phyloP scores from a whole-genome alignment of 2,797 vertebrate genomes.

The Philypnodon macrostomus region DNA sequence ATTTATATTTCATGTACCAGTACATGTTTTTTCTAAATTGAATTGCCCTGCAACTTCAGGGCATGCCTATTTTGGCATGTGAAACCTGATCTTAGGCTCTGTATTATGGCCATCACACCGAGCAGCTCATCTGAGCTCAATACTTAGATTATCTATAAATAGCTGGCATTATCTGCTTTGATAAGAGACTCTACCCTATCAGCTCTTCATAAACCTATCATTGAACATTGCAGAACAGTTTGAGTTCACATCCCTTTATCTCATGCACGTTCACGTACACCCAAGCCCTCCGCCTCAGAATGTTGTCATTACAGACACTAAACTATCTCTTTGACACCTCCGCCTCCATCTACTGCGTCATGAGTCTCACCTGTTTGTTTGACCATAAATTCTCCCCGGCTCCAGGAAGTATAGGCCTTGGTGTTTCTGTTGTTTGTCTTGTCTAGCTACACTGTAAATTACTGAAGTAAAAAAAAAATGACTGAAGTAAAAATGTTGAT shows the following conservation, averaged over 20 bases:
- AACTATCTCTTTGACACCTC: conserved; percentile 11
- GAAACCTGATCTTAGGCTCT: conserved; percentile 16
- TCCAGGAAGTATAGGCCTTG: too few species aligned
- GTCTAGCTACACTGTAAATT: too few species aligned
- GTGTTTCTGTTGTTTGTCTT: not conserved
- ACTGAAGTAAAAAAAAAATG: not conserved
- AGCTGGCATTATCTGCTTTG: conserved; percentile 71
- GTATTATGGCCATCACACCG: conserved; percentile 17
- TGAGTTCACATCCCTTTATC: conserved; percentile 19
- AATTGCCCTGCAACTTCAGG: not conserved
- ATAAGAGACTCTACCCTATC: conserved; percentile 62
- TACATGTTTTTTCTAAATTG: not conserved
- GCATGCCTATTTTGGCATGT: not conserved
- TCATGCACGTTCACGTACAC: conserved; percentile 16
- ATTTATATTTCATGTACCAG: too few species aligned
- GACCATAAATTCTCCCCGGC: too few species aligned
- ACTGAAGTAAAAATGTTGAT: too few species aligned
- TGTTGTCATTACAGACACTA: not conserved
- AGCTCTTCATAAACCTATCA: conserved; percentile 66
- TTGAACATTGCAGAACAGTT: conserved; percentile 33
- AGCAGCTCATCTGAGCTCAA: conserved; percentile 63
- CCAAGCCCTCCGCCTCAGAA: not conserved
- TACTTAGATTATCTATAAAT: conserved; percentile 80
- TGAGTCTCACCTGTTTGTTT: not conserved
- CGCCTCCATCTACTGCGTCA: conserved; percentile 11